Evolutionary conservation across 2,888 invertebrate species (phyloP), one percentile per base, ranked within the genome.

Genomic region (Sthenelais limicola): DNA sequence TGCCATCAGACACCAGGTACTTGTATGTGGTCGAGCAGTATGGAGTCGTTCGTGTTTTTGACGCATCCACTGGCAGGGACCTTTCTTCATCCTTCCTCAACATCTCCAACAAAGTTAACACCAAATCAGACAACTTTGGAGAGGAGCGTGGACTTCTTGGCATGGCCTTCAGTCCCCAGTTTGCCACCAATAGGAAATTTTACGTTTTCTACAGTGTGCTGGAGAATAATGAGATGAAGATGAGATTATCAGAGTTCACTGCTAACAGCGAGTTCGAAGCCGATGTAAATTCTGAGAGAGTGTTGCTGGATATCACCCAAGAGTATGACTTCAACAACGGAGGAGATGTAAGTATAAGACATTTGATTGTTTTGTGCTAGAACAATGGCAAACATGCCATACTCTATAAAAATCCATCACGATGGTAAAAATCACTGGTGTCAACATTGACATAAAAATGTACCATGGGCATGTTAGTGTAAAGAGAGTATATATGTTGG

Each of bases 161-260:
- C 9, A 49, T 49, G 49, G 49, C 49, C 9, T 49, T 49, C 49
- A n/a, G 24, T 24, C 49, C 43, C 9, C n/a, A n/a, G n/a, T n/a
- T n/a, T n/a, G n/a, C n/a, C n/a, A n/a, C n/a, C n/a, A n/a, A n/a
- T n/a, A n/a, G n/a, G n/a, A n/a, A n/a, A n/a, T n/a, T n/a, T n/a
- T 49, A n/a, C n/a, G 5, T 49, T n/a, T 24, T 9, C 54, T 9
- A 51, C 9, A 5, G 54, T 30, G 5, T 7, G 54, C 24, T 28
- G 28, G 12, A 5, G 54, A n/a, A n/a, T n/a, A n/a, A n/a, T n/a
- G n/a, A n/a, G n/a, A n/a, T n/a, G n/a, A n/a, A n/a, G 54, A 5
- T 54, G 9, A 5, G 28, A n/a, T 32, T 54, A 32, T 54, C 54
- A 5, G 26, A 54, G 54, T 54, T 54, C 54, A 51, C 51, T 32